Evolutionary conservation across 1,140 invertebrate genomes (phyloP).

Genomic region (Gonatopus flavifemur): DNA sequence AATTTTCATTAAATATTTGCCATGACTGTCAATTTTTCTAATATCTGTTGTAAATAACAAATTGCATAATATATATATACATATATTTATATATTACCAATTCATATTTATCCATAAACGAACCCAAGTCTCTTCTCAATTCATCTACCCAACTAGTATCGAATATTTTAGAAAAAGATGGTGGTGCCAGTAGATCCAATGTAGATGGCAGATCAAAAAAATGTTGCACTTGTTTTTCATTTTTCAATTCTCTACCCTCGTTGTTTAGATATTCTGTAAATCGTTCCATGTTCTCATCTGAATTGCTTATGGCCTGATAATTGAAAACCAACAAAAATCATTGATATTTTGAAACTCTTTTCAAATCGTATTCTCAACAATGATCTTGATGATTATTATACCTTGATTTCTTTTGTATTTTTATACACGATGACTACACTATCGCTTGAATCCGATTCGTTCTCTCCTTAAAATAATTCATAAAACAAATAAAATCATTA

Average conservation of each 20-base stretch:
- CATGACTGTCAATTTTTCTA: background rate
- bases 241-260: constrained; percentile 57
- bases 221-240: constrained; percentile 61
- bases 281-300: constrained; percentile 48
- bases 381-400: no score
- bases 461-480: no score
- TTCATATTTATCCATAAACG: constrained; percentile 23
- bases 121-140: constrained; percentile 19
- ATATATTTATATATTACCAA: constrained; percentile 21
- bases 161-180: constrained; percentile 62
- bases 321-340: constrained; percentile 6
- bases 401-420: no score
- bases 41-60: constrained; percentile 17
- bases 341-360: no score
- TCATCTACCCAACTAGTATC: constrained; percentile 45
- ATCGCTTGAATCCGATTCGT: no score
- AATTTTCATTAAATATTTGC: constrained; percentile 9
- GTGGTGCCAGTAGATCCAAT: constrained; percentile 59
- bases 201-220: constrained; percentile 65
- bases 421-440: no score
- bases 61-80: constrained; percentile 10
- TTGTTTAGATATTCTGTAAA: constrained; percentile 61
- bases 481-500: no score
- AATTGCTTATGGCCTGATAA: constrained; percentile 3
- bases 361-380: no score